Evolutionary conservation across 2,113 vertebrate genomes (phyloP).

Genomic region (Oxyura jamaicensis): DNA sequence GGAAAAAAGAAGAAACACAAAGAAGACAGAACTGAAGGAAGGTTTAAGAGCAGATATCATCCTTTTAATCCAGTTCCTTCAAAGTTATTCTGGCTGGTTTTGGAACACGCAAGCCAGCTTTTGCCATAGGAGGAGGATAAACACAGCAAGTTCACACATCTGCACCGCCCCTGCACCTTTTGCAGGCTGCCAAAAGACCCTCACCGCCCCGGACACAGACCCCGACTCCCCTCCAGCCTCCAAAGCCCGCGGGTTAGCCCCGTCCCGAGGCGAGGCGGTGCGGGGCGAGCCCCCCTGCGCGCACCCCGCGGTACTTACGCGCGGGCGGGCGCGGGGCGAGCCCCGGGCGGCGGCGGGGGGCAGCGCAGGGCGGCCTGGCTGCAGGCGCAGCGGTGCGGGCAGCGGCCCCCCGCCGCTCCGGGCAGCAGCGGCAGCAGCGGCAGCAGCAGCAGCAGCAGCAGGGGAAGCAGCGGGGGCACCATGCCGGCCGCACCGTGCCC

Average conservation of each 20-base stretch:
- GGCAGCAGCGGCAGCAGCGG: neutral
- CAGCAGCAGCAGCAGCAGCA: neutral
- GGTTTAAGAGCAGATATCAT: neutral
- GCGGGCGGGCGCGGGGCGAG: constrained; percentile 7
- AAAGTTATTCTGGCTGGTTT: neutral
- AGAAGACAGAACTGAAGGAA: neutral
- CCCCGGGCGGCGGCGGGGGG: neutral
- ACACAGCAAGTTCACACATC: neutral
- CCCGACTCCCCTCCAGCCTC: too few relatives aligned
- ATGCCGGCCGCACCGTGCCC: neutral
- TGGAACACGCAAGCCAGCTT: neutral
- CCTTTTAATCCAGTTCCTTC: neutral
- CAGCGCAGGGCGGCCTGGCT: constrained; percentile 60
- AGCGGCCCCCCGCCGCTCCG: neutral
- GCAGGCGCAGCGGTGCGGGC: constrained; percentile 64
- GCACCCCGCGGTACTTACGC: constrained; percentile 31
- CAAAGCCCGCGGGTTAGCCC: too few relatives aligned
- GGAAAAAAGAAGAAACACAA: neutral
- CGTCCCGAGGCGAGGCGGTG: too few relatives aligned
- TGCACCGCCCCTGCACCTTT: too few relatives aligned
- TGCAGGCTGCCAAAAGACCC: too few relatives aligned
- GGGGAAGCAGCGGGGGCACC: neutral
- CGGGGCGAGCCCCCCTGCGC: too few relatives aligned
- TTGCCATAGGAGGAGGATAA: neutral
- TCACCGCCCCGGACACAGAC: too few relatives aligned